phyloP scores from a whole-genome alignment of 2,888 invertebrate species.

The Drosophila bunnanda region DNA sequence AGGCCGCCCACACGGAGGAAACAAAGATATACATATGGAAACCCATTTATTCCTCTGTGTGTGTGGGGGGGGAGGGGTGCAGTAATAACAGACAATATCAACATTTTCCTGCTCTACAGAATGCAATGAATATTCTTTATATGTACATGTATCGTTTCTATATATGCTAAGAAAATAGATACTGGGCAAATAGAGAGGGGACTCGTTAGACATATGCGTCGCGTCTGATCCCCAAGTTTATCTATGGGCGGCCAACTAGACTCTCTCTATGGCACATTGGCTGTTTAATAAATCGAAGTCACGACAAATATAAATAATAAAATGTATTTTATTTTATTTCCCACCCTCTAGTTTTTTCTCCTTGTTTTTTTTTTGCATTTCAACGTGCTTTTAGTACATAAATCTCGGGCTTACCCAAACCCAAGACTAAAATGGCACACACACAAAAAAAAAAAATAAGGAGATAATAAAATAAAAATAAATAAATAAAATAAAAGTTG shows the following conservation, averaged over 20 bases:
- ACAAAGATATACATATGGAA: not conserved
- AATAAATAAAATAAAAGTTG: slow-evolving; percentile 30
- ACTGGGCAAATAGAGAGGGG: slow-evolving; percentile 3
- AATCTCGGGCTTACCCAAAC: slow-evolving; percentile 67
- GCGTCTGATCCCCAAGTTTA: slow-evolving; percentile 63
- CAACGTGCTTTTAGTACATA: slow-evolving; percentile 76
- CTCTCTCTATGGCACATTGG: slow-evolving; percentile 38
- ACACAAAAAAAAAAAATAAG: not conserved
- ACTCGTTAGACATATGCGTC: slow-evolving; percentile 59
- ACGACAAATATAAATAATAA: slow-evolving; percentile 79
- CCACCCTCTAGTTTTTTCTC: not conserved
- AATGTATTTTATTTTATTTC: slow-evolving; percentile 75
- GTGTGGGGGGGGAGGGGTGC: not conserved
- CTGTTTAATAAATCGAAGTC: slow-evolving; percentile 74
- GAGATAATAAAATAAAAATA: slow-evolving; percentile 47
- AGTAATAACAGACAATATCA: slow-evolving; percentile 29
- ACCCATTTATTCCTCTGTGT: not conserved
- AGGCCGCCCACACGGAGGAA: slow-evolving; percentile 5
- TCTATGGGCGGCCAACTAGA: slow-evolving; percentile 61
- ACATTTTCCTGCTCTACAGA: slow-evolving; percentile 8
- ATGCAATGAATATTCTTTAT: slow-evolving; percentile 15
- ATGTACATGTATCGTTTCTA: not conserved
- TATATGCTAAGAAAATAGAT: slow-evolving; percentile 22
- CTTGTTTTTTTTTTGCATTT: slow-evolving; percentile 62
- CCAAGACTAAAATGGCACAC: slow-evolving; percentile 21